phyloP scores from a whole-genome alignment of 2,113 vertebrate species.

The Deroptyus accipitrinus region DNA sequence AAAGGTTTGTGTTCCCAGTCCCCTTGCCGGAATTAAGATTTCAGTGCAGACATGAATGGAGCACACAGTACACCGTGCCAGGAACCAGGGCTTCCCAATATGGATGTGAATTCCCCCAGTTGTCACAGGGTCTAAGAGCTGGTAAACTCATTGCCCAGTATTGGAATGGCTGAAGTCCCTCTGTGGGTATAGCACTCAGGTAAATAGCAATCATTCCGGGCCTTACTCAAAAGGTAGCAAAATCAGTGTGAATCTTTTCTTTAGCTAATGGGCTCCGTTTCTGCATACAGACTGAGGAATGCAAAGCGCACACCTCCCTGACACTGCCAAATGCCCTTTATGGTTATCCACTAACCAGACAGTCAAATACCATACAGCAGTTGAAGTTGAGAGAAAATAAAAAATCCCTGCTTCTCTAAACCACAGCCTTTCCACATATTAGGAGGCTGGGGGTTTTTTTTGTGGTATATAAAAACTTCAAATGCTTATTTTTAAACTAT shows the following conservation, averaged over 20 bases:
- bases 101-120: neutral
- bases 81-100: neutral
- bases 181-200: neutral
- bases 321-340: neutral
- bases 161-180: neutral
- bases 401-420: neutral
- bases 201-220: neutral
- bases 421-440: neutral
- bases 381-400: neutral
- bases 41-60: neutral
- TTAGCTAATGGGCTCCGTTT: neutral
- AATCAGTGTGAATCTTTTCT: neutral
- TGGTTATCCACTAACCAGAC: neutral
- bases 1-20: neutral
- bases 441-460: neutral
- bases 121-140: neutral
- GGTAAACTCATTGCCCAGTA: neutral
- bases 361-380: neutral
- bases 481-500: neutral
- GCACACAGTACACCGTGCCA: accelerated
- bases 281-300: accelerated
- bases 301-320: neutral
- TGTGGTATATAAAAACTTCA: neutral
- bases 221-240: neutral
- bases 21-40: neutral